Evolutionary conservation across 2,113 vertebrate species (phyloP), one percentile per base, ranked within the genome.

Genomic region (Struthidea cinerea): DNA sequence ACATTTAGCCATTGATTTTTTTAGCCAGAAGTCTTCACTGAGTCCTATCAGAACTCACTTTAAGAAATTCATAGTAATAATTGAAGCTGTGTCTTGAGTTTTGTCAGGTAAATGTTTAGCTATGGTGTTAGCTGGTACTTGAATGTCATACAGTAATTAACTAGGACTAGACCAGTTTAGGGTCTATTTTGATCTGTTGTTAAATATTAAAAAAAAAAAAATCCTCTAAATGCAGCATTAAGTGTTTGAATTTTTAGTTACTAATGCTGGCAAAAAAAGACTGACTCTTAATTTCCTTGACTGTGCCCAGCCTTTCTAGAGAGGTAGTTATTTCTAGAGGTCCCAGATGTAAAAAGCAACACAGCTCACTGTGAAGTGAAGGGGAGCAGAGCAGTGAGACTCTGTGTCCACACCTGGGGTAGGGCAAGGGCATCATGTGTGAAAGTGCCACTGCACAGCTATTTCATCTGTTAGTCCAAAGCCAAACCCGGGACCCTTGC

Each of bases 331-430:
- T 39, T 86, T 67, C 92, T 59, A 11, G 46, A 53, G 28, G 44
- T 87, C n/a, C 26, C 20, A 73, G 46, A 21, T 1, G 10, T 18
- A 32, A 65, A 47, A 61, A 80, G 11, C 20, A 50, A 3, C 59
- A 15, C 4, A 26, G 5, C 37, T 77, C 8, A 2, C 39, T 28
- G 20, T 8, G 27, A 76, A 65, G 46, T 10, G 17, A 75, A 65
- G 41, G 13, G 7, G 23, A 94, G 8, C 0, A 2, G 27, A 53
- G n/a, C 16, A 56, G 15, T 28, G 47, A 44, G 22, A 16, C 5
- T 19, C 6, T 3, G 6, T 6, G 30, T 27, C 52, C 65, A 17
- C 42, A 32, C 5, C 1, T 1, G 46, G 15, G 30, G 3, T 9
- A 32, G 13, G 57, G 37, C 49, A 79, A 26, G 22, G 37, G 21